Evolutionary conservation across 64 coral and sea anemone genomes (phyloP).

Genomic region (Montipora sp.): DNA sequence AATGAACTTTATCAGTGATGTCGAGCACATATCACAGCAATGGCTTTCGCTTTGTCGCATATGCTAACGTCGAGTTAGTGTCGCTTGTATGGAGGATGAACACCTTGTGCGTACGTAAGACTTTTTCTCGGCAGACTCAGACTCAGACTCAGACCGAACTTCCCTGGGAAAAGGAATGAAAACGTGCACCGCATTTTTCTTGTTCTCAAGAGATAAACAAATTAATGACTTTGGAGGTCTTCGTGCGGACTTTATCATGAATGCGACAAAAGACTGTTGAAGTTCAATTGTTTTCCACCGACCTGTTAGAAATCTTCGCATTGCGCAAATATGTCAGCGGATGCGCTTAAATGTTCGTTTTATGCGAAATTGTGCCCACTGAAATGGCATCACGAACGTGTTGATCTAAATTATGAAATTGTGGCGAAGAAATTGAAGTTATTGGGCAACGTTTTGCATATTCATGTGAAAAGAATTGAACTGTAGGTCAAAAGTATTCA

Average conservation of each 20-base stretch:
- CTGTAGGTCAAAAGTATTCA: conserved; percentile 3
- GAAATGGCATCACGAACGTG: not conserved
- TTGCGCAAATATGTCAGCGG: not conserved
- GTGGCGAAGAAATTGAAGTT: conserved; percentile 29
- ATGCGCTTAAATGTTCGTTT: not conserved
- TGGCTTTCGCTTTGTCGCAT: not conserved
- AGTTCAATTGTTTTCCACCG: conserved; percentile 21
- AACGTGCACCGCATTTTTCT: not conserved
- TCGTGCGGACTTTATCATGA: conserved; percentile 18
- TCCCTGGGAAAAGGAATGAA: not conserved
- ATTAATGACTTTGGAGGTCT: not conserved
- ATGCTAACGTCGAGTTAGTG: not conserved
- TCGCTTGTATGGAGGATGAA: not conserved
- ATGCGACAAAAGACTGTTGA: not conserved
- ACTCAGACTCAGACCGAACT: not conserved
- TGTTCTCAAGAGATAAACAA: not conserved
- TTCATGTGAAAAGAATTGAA: conserved; percentile 24
- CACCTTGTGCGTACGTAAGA: not conserved
- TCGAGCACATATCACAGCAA: not conserved
- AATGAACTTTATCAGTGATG: not conserved
- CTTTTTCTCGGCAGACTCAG: not conserved
- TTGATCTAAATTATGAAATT: conserved; percentile 46
- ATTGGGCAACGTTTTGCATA: conserved; percentile 37
- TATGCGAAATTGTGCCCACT: not conserved
- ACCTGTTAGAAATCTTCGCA: conserved; percentile 1